Base-by-base conservation (phyloP, 2,113 vertebrate genomes). In the Sceloporus tristichus region DNA sequence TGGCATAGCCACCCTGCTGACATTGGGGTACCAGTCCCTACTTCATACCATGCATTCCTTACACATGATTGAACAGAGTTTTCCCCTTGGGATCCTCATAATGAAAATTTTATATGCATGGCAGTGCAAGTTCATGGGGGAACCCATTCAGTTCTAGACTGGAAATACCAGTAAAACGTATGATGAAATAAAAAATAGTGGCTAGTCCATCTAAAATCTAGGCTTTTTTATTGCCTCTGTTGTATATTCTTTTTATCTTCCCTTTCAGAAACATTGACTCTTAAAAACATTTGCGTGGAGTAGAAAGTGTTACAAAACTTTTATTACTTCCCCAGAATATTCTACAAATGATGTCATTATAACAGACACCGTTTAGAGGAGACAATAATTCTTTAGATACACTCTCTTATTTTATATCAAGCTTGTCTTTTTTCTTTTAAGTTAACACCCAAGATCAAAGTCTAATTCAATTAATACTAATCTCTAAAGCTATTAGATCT, bases 381-480 rank as follows among this genome's bases (percentile, higher is more conserved):
- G n/a, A 82, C 42, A 80, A n/a, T 68, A 16, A 42, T 68, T 87
- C 53, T 87, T 85, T 89, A 79, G 8, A 90, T 90, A 79, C 9
- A 85, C 66, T 92, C 73, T 40, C 76, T 90, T 25, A 91, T 92
- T 90, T 85, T 79, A 54, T 91, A 85, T 90, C 91, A 89, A 92
- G 92, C 86, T 91, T 91, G 59, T 68, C 62, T 83, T 40, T 77
- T 65, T 77, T 29, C 88, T 89, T 85, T 92, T 81, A 92, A 94
- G 91, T 84, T 92, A 94, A 94, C 85, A 94, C 56, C 71, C 86
- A 85, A 92, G 91, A 96, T 95, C 92, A 95, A 95, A 96, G 91
- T 94, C 90, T 95, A 95, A 96, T 95, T 95, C 92, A 95, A 95
- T 95, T 96, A 95, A 94, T 92, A 94, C 84, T 94, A 94, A 95